Conservation (phyloP, 2,797 vertebrate species). For the Sardinella longiceps region DNA sequence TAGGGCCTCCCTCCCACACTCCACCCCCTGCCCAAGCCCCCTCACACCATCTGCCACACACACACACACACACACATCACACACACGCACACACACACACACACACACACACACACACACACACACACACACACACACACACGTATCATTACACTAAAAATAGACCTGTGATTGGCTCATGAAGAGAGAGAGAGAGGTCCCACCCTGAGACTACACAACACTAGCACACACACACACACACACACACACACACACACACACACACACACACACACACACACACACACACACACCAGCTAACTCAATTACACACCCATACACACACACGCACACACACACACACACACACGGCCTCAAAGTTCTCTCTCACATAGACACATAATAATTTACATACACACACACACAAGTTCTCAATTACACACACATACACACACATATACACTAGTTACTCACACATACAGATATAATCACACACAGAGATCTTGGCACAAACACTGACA, state of each 20-base stretch:
- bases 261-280: constrained; percentile 21
- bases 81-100: too few relatives aligned
- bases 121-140: too few relatives aligned
- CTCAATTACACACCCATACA: neutral
- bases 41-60: constrained; percentile 86
- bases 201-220: constrained; percentile 48
- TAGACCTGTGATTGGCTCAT: constrained; percentile 71
- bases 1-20: constrained; percentile 80
- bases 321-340: neutral
- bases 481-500: too few relatives aligned
- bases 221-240: neutral
- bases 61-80: constrained; percentile 65
- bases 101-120: too few relatives aligned
- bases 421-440: too few relatives aligned
- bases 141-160: constrained; percentile 73
- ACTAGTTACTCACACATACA: too few relatives aligned
- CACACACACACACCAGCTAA: constrained; percentile 28
- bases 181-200: constrained; percentile 58
- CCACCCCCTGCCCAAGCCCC: constrained; percentile 46
- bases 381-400: too few relatives aligned
- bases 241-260: too few relatives aligned
- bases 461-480: too few relatives aligned
- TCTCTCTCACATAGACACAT: too few relatives aligned
- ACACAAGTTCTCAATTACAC: too few relatives aligned
- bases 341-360: too few relatives aligned